Evolutionary conservation across 2,888 invertebrate species (phyloP), one percentile per base, ranked within the genome.

Genomic region (Dicycla oo): DNA sequence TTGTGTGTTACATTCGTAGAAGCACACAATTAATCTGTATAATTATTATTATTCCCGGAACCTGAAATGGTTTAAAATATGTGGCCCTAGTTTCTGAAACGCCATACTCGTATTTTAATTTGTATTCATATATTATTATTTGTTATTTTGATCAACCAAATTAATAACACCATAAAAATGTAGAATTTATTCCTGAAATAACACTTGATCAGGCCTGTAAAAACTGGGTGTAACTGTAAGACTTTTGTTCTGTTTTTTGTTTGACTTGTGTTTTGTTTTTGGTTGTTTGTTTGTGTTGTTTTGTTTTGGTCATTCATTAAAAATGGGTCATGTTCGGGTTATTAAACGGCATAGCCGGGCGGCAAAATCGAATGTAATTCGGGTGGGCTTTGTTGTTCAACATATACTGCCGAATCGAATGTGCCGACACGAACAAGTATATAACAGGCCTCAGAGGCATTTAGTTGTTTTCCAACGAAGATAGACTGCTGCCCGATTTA

Each of bases 31-130:
- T 54, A 18, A 43, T 45, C 15, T 23, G 18, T 6, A 8, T 1
- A 23, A n/a, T 34, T 57, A 38, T 73, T 45, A n/a, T 34, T 57
- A 38, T 73, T 45, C 23, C 15, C 30, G 15, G 49, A 49, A 73
- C 20, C 30, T n/a, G 6, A 45, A 75, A 45, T 23, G 3, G 15
- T 74, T 30, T 38, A 15, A 20, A 72, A 45, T 34, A 34, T n/a
- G n/a, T n/a, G n/a, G 1, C 68, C 10, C 20, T 40, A 23, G 20
- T 71, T 69, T 53, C 13, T 43, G 40, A 23, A 69, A 53, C 13
- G 7, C 11, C 4, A 20, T 3, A n/a, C n/a, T n/a, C n/a, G n/a
- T n/a, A 30, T 30, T 60, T 23, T 23, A 58, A 30, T 30, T 56
- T 38, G 18, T 63, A 13, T 34, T n/a, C 26, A 8, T 45, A 43